A percentile compares a stretch with the other conserved stretches of the same genome.
phyloP scores from a whole-genome alignment of 1,140 invertebrate species.

The Brachionus koreanus region DNA sequence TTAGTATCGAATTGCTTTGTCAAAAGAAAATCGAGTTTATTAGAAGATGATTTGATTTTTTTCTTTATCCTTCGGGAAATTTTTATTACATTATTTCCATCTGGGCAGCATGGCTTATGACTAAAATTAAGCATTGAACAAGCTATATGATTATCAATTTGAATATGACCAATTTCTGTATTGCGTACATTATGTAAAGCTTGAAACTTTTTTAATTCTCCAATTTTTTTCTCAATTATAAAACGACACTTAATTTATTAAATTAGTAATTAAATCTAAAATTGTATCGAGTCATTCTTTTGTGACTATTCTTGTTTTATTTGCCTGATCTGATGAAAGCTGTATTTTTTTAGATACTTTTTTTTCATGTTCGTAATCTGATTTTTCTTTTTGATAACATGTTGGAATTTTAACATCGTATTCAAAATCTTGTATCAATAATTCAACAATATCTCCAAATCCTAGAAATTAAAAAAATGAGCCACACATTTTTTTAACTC shows the following conservation, averaged over 20 bases:
- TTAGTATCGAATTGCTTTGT: neutral
- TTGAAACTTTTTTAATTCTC: neutral
- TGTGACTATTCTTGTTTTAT: neutral
- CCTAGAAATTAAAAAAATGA: neutral
- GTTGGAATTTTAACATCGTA: neutral
- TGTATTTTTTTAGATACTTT: neutral
- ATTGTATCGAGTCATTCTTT: neutral
- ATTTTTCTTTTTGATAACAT: neutral
- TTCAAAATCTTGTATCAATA: neutral
- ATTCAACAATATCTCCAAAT: neutral
- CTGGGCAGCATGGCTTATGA: constrained; percentile 1
- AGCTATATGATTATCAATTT: neutral
- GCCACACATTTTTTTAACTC: neutral
- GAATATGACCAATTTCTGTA: neutral
- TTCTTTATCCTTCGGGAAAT: neutral
- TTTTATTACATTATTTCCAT: neutral
- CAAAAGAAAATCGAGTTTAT: neutral
- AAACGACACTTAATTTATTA: neutral
- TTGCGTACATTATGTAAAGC: neutral
- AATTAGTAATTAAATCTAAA: neutral
- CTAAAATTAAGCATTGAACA: neutral
- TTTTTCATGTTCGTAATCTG: neutral
- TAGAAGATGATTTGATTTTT: neutral
- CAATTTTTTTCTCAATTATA: constrained; percentile 1
- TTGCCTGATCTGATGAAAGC: neutral